phyloP scores from a whole-genome alignment of 2,888 invertebrate species.

The Agrilus mali region DNA sequence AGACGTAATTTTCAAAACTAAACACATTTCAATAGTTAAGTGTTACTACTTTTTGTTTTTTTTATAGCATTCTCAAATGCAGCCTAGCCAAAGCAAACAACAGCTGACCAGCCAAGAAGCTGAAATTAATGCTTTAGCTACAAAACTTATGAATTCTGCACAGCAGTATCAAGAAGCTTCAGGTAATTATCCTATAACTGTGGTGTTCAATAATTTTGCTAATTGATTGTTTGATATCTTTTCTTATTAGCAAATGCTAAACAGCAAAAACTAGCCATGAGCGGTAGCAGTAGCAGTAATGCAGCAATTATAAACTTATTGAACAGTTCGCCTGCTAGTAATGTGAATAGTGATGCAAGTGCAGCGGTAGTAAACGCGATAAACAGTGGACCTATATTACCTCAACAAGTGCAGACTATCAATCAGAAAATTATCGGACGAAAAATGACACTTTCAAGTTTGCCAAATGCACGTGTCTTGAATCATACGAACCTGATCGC shows the following conservation, averaged over 20 bases:
- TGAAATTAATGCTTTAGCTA: conserved; percentile 66
- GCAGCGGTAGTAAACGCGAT: conserved; percentile 39
- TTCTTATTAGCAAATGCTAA: conserved; percentile 21
- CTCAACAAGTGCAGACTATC: conserved; percentile 27
- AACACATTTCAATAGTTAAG: too few relatives aligned
- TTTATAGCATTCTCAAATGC: conserved; percentile 54
- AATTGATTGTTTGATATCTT: conserved; percentile 6
- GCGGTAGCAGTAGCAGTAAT: conserved; percentile 44
- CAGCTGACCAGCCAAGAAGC: conserved; percentile 38
- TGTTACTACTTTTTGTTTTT: conserved; percentile 8
- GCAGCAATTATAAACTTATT: conserved; percentile 65
- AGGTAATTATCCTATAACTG: conserved; percentile 25
- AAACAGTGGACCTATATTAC: conserved; percentile 27
- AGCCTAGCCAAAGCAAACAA: conserved; percentile 24
- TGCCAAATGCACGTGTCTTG: conserved; percentile 30
- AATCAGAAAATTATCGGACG: conserved; percentile 38
- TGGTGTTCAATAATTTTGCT: background rate
- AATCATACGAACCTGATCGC: conserved; percentile 34
- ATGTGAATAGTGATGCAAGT: conserved; percentile 43
- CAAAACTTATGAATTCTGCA: conserved; percentile 69
- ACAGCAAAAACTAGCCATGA: conserved; percentile 30
- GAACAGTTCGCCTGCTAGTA: conserved; percentile 63
- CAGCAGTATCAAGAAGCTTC: conserved; percentile 59
- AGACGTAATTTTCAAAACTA: background rate
- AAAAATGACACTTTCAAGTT: conserved; percentile 44